phyloP scores from a whole-genome alignment of 2,797 vertebrate genomes.

The Knipowitschia caucasica region DNA sequence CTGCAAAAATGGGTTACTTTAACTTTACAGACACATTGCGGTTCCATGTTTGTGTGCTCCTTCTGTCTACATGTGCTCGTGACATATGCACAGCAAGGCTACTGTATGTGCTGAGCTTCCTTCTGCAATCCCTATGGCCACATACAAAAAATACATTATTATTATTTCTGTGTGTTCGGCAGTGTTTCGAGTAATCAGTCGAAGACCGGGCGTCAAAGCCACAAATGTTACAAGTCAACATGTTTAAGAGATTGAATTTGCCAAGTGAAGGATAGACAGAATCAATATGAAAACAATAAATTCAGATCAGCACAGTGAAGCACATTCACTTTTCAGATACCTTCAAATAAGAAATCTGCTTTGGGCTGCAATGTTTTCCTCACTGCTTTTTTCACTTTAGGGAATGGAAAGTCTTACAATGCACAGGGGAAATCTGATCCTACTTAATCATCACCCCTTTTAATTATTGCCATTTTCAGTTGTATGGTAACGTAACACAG shows the following conservation, averaged over 20 bases:
- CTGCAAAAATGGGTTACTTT: neutral
- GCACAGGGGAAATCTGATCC: neutral
- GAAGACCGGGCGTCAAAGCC: slow-evolving; percentile 8
- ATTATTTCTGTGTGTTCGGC: slow-evolving; percentile 7
- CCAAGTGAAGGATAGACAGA: slow-evolving; percentile 4
- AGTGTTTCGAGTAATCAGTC: slow-evolving; percentile 12
- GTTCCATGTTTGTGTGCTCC: slow-evolving; percentile 20
- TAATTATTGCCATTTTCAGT: slow-evolving; percentile 1
- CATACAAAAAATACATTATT: slow-evolving; percentile 4
- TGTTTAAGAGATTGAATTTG: neutral
- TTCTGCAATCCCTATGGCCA: slow-evolving; percentile 21
- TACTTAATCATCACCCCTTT: slow-evolving; percentile 1
- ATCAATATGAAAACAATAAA: slow-evolving; percentile 5
- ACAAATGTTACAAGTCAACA: slow-evolving; percentile 17
- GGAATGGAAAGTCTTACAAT: neutral
- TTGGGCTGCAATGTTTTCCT: neutral
- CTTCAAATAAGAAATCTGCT: neutral
- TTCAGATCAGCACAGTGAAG: slow-evolving; percentile 5
- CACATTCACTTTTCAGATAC: neutral
- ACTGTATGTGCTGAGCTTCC: slow-evolving; percentile 18
- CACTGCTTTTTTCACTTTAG: neutral
- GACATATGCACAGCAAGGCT: slow-evolving; percentile 25
- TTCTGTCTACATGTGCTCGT: slow-evolving; percentile 14
- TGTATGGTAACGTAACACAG: slow-evolving; percentile 1
- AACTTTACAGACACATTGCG: slow-evolving; percentile 8